These are phyloP conservation scores for Archivesica marissinica DNA, from an alignment of 1,140 invertebrate genomes.

Conservation along the genomic window DNA sequence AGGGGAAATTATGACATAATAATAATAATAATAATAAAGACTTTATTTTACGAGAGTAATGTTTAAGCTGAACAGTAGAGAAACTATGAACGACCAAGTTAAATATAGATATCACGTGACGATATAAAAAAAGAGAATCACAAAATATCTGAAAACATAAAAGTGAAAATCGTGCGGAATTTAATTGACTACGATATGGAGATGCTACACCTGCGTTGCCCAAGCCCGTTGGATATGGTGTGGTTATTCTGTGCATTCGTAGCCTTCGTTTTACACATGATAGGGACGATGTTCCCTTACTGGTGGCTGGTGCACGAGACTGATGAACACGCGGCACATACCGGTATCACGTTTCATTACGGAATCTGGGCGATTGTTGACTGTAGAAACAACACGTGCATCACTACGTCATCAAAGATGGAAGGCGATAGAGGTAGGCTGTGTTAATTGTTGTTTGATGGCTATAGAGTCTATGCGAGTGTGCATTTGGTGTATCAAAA, in stretches of 20 bases:
- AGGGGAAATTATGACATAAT: too few relatives aligned
- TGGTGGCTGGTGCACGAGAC: slow-evolving; percentile 59
- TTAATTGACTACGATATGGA: not conserved
- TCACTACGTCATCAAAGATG: slow-evolving; percentile 39
- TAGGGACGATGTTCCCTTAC: slow-evolving; percentile 21
- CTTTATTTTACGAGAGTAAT: too few relatives aligned
- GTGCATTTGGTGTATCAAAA: too few relatives aligned
- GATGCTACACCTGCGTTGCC: not conserved
- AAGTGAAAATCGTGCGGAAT: not conserved
- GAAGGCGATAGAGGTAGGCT: slow-evolving; percentile 35
- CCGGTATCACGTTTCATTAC: slow-evolving; percentile 35
- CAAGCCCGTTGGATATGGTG: not conserved
- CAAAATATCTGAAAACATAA: too few relatives aligned
- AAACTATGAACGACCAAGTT: too few relatives aligned
- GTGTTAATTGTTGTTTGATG: too few relatives aligned
- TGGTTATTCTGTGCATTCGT: not conserved
- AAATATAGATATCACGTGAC: too few relatives aligned
- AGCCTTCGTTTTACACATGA: slow-evolving; percentile 16
- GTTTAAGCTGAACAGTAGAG: too few relatives aligned
- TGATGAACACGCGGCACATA: not conserved
- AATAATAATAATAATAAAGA: too few relatives aligned
- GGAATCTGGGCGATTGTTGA: slow-evolving; percentile 49
- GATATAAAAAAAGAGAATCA: too few relatives aligned
- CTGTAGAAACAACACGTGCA: slow-evolving; percentile 43
- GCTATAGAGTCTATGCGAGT: too few relatives aligned